Base-by-base conservation (phyloP, 2,888 invertebrate genomes). In the Ormyrus labotus region DNA sequence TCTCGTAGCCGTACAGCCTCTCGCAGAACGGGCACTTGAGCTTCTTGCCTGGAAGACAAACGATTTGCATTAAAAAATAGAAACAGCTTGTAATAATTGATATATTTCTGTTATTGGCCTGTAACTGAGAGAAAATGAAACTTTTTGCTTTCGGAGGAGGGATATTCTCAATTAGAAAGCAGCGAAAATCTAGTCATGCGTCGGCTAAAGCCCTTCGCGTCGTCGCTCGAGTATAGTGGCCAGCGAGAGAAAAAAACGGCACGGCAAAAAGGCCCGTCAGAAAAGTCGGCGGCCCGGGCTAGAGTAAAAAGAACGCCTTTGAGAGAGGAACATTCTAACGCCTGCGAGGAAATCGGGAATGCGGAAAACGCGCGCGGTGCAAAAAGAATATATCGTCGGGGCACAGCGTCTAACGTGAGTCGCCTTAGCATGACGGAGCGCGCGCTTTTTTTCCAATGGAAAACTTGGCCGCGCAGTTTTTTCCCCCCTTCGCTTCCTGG, bases 1-100 rank as follows among this genome's bases (percentile, higher is more conserved):
- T 97, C 93, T 97, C 97, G 91, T 97, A 97, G 84, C 97, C 97
- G 92, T 97, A 97, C 82, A 97, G 93, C 89, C 97, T 94, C 92
- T 97, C 97, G 93, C 97, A 97, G 92, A 96, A 97, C 88, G 97
- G 96, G 92, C 97, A 97, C 92, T 97, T 97, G 89, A 97, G 92
- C 92, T 97, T 97, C 92, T 96, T 97, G 88, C 96, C 97, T 96
- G 93, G 5, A 93, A 87, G 71, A 82, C 10, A 47, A 64, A 47
- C 34, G 0, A 45, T 47, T 34, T 9, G 8, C 67, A 4, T 51
- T 50, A 51, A 5, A 19, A 13, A 34, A 53, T 5, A 13, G 19
- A 19, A 34, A 34, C 34, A 34, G 4, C 34, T 34, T 34, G 34
- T 34, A 4, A 34, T 34, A 34, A 34, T 34, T 4, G 34, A 34